These are phyloP conservation scores for Electrona antarctica DNA, from an alignment of 2,113 vertebrate genomes.

Conservation along the genomic window DNA sequence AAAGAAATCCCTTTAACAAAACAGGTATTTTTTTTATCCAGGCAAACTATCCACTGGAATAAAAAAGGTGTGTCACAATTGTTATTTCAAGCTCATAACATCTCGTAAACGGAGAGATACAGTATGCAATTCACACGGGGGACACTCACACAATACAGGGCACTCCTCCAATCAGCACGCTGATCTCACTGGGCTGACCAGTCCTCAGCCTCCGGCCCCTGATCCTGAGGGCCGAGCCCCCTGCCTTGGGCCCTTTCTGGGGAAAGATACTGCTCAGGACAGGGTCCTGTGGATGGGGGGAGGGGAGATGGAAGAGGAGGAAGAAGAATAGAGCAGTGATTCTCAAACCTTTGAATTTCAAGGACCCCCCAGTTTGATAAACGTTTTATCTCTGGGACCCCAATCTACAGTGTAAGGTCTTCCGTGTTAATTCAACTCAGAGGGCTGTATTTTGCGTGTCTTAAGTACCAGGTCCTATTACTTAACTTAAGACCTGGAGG, in stretches of 20 bases:
- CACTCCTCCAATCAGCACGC: conserved; percentile 87
- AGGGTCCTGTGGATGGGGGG: conserved; percentile 81
- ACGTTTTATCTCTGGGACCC: no score
- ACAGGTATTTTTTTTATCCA: no score
- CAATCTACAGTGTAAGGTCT: no score
- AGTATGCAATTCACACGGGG: not conserved
- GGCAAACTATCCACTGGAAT: no score
- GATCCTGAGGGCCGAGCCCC: conserved; percentile 88
- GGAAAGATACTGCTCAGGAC: conserved; percentile 86
- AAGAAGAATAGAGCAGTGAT: conserved; percentile 1
- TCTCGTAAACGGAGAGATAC: not conserved
- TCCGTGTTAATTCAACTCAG: no score
- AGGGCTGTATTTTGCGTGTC: no score
- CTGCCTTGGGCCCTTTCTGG: conserved; percentile 87
- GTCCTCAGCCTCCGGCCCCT: conserved; percentile 86
- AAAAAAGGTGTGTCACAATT: not conserved
- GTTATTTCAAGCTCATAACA: not conserved
- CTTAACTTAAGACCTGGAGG: no score
- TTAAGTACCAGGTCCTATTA: no score
- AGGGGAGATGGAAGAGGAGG: conserved; percentile 1
- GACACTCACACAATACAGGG: conserved; percentile 88
- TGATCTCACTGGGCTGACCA: conserved; percentile 85
- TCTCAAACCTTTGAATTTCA: no score
- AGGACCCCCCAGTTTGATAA: no score
- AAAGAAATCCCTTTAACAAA: no score